A percentile compares a stretch with the other conserved stretches of the same genome.
phyloP scores from a whole-genome alignment of 2,113 vertebrate genomes.

The Sylvietta virens region DNA sequence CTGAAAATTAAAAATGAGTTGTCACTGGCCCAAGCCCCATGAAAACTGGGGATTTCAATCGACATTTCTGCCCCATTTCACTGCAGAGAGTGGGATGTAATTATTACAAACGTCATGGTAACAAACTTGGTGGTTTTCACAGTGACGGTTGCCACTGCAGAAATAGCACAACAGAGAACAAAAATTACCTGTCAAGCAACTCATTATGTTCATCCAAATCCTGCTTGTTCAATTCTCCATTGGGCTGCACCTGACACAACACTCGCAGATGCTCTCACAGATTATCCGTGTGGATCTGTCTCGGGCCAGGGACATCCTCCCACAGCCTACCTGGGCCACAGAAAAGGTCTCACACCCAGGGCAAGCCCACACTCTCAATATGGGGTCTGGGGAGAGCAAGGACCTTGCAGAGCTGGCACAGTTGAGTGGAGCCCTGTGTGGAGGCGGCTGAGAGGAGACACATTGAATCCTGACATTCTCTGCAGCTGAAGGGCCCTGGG shows the following conservation, averaged over 20 bases:
- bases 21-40: slow-evolving; percentile 49
- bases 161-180: slow-evolving; percentile 66
- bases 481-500: not conserved
- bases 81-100: slow-evolving; percentile 61
- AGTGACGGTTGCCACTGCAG: slow-evolving; percentile 64
- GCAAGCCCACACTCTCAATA: not conserved
- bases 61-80: slow-evolving; percentile 63
- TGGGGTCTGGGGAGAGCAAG: not conserved
- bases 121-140: slow-evolving; percentile 61
- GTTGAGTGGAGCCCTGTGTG: not conserved
- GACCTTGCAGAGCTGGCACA: not conserved
- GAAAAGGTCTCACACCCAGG: not conserved
- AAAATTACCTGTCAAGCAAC: slow-evolving; percentile 66
- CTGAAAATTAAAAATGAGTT: slow-evolving; percentile 60
- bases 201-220: slow-evolving; percentile 54
- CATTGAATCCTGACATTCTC: not conserved
- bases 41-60: slow-evolving; percentile 55
- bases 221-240: slow-evolving; percentile 16
- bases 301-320: not conserved
- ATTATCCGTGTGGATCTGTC: not conserved
- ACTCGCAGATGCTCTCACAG: not conserved
- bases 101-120: slow-evolving; percentile 70
- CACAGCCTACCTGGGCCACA: not conserved
- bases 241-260: slow-evolving; percentile 31
- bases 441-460: not conserved